Evolutionary conservation across 2,113 vertebrate genomes (phyloP).

Genomic region (Protobothrops mucrosquamatus): DNA sequence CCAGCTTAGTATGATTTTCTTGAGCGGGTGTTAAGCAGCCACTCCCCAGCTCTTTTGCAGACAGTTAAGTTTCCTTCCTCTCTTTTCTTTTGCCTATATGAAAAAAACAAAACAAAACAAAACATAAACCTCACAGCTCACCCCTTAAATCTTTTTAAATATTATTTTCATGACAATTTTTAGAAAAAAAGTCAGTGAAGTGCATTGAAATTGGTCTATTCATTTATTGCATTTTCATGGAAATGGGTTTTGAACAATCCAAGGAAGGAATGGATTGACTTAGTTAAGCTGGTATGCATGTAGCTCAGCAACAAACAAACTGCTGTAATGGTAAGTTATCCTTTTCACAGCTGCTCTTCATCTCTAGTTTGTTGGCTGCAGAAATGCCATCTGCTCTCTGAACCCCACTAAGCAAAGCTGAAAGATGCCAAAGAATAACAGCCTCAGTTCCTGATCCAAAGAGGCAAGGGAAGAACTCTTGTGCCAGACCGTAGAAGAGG

Average conservation of each 20-base stretch:
- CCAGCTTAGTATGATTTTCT: constrained; percentile 22
- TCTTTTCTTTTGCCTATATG: constrained; percentile 36
- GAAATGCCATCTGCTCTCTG: constrained; percentile 58
- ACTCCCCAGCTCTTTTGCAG: constrained; percentile 54
- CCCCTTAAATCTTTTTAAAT: constrained; percentile 51
- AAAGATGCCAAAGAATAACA: constrained; percentile 45
- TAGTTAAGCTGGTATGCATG: not conserved
- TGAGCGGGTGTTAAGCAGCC: constrained; percentile 45
- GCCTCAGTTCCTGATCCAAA: constrained; percentile 65
- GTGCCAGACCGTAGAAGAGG: constrained; percentile 59
- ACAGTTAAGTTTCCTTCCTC: constrained; percentile 61
- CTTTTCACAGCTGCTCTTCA: constrained; percentile 54
- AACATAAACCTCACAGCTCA: constrained; percentile 49
- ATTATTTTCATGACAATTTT: constrained; percentile 48
- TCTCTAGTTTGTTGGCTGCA: constrained; percentile 59
- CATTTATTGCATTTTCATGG: not conserved
- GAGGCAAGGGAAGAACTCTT: constrained; percentile 52
- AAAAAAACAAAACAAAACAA: not conserved
- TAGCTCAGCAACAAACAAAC: not conserved
- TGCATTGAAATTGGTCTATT: constrained; percentile 18
- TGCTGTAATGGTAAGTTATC: not conserved
- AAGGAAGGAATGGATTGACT: not conserved
- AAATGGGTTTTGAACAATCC: constrained; percentile 2
- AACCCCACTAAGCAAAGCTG: constrained; percentile 49
- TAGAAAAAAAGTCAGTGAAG: constrained; percentile 12